phyloP scores from a whole-genome alignment of 2,888 invertebrate genomes.

The Mythimna pallens region DNA sequence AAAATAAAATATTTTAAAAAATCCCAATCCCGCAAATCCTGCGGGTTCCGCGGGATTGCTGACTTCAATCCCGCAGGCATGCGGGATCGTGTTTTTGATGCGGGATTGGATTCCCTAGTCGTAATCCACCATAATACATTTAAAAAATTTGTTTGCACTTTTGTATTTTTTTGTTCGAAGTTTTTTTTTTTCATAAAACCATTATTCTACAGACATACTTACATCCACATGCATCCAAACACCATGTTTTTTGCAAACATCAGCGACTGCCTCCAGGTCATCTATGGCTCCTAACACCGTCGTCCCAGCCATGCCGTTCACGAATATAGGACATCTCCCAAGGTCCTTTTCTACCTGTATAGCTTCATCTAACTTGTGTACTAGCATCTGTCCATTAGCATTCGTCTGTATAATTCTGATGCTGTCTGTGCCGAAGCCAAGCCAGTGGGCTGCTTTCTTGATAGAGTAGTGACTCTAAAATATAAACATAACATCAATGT shows the following conservation, averaged over 20 bases:
- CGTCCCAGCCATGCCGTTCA: slow-evolving; percentile 95
- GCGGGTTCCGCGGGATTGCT: too few relatives aligned
- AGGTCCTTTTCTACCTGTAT: slow-evolving; percentile 85
- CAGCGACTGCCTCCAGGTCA: slow-evolving; percentile 92
- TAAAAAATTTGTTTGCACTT: too few relatives aligned
- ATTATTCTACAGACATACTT: slow-evolving; percentile 66
- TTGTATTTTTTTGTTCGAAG: too few relatives aligned
- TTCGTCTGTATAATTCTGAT: slow-evolving; percentile 92
- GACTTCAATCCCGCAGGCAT: too few relatives aligned
- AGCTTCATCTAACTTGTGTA: slow-evolving; percentile 90
- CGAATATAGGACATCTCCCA: slow-evolving; percentile 92
- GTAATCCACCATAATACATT: too few relatives aligned
- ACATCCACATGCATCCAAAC: slow-evolving; percentile 97
- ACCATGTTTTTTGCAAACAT: slow-evolving; percentile 92
- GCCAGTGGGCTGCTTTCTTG: slow-evolving; percentile 94
- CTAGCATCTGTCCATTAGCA: slow-evolving; percentile 92
- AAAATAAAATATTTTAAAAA: too few relatives aligned
- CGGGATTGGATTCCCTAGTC: too few relatives aligned
- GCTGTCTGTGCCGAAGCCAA: slow-evolving; percentile 96
- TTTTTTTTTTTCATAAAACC: too few relatives aligned
- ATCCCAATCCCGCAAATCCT: too few relatives aligned
- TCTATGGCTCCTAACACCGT: slow-evolving; percentile 97
- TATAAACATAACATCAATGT: not conserved
- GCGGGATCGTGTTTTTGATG: too few relatives aligned
- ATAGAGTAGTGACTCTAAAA: slow-evolving; percentile 95